Conservation (phyloP, 53 echinoderm and acorn worm genomes). For the Holothuria scabra region DNA sequence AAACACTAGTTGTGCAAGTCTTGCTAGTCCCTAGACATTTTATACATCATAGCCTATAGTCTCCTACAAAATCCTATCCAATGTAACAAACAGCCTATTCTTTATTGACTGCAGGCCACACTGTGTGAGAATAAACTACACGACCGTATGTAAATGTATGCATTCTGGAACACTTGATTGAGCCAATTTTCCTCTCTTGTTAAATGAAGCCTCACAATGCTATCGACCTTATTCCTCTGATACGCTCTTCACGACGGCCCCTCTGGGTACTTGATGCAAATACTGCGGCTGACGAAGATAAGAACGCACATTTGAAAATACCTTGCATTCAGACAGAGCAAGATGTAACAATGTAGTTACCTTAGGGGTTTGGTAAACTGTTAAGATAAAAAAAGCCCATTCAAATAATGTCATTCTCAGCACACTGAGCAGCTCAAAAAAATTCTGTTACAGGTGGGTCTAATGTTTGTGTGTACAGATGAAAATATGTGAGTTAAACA, state of each 20-base stretch:
- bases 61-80: too few relatives aligned
- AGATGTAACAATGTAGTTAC: constrained; percentile 38
- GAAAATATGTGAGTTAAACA: too few relatives aligned
- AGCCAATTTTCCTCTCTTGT: constrained; percentile 34
- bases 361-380: constrained; percentile 29
- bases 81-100: too few relatives aligned
- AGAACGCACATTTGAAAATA: neutral
- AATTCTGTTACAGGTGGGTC: too few relatives aligned
- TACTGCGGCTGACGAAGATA: constrained; percentile 1
- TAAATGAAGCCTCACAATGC: constrained; percentile 31
- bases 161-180: constrained; percentile 28
- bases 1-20: too few relatives aligned
- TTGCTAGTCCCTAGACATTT: too few relatives aligned
- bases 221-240: constrained; percentile 37
- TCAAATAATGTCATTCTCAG: too few relatives aligned
- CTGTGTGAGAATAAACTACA: too few relatives aligned
- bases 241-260: constrained; percentile 32
- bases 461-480: too few relatives aligned
- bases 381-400: constrained; percentile 3
- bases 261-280: constrained; percentile 28
- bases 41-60: too few relatives aligned
- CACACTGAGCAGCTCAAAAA: too few relatives aligned
- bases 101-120: too few relatives aligned
- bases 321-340: neutral
- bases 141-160: constrained; percentile 34